Base-by-base conservation (phyloP, 2,113 vertebrate genomes). In the Datnioides undecimradiatus region DNA sequence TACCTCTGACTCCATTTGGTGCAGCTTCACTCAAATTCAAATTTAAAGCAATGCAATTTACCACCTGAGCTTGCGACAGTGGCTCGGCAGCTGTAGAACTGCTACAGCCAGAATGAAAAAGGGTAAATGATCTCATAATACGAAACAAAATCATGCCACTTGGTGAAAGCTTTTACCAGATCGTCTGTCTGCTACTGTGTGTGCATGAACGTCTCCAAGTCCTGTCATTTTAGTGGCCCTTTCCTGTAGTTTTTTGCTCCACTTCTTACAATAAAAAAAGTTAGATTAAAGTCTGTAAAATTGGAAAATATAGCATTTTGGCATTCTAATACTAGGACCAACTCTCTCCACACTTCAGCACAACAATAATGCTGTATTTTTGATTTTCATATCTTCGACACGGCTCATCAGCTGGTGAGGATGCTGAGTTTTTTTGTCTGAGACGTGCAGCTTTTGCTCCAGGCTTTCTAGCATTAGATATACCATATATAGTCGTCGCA, bases 31-130 rank as follows among this genome's bases (percentile, higher is more conserved):
- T 75, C 62, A 71, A 85, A 88, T 88, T 79, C 55, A 86, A 77
- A 75, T 84, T 68, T 72, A 79, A 80, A 71, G 70, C 76, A 48
- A 77, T 79, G 65, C 77, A 79, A 75, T 86, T 87, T 80, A 70
- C 51, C 69, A 81, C 63, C 76, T 87, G 72, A 82, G 33, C 62
- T 58, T 48, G 16, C 23, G 73, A 73, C 48, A 54, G 51, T 43
- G 52, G 57, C 77, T 46, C 51, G 21, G 68, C 48, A 60, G 68
- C 25, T 27, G 27, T 46, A 31, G 48, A 73, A 46, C 41, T 45
- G 25, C 27, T n/a, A n/a, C 55, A 23, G 31, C 31, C 23, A 36
- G n/a, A 73, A 51, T 60, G 13, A 67, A 68, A 11, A 68, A 13
- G 14, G 17, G 21, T 16, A 54, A 48, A 76, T 23, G 33, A 73